These are phyloP conservation scores for Trachymyrmex septentrionalis DNA, from an alignment of 1,140 invertebrate species.

Conservation along the genomic window DNA sequence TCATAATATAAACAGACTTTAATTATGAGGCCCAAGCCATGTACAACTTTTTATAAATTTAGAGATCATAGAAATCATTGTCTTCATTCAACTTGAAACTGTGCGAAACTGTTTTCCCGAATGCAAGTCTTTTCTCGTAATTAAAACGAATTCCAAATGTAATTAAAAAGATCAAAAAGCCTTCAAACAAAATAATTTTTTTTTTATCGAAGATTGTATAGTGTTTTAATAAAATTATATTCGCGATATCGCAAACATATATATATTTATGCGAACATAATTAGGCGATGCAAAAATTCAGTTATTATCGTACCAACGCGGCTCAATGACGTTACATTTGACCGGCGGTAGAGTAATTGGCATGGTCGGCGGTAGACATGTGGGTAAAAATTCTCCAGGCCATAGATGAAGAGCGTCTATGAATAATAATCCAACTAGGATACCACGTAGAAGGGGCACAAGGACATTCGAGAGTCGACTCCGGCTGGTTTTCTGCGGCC, in stretches of 20 bases:
- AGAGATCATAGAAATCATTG: neutral
- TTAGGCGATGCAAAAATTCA: neutral
- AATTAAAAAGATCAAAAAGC: neutral
- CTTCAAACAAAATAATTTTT: neutral
- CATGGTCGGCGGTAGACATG: slow-evolving; percentile 71
- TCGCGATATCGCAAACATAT: neutral
- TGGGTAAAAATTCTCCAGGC: slow-evolving; percentile 84
- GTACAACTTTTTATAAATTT: neutral
- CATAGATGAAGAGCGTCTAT: slow-evolving; percentile 80
- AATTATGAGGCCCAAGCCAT: neutral
- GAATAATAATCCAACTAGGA: slow-evolving; percentile 76
- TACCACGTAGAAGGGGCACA: slow-evolving; percentile 73
- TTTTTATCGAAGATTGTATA: neutral
- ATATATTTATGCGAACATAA: neutral
- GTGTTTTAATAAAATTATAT: neutral
- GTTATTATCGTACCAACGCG: slow-evolving; percentile 80
- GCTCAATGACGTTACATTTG: slow-evolving; percentile 83
- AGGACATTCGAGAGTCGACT: slow-evolving; percentile 72
- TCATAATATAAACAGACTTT: neutral
- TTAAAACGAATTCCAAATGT: neutral
- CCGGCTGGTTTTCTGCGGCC: slow-evolving; percentile 80
- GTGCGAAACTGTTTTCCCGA: neutral
- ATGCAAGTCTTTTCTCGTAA: neutral
- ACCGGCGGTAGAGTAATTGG: slow-evolving; percentile 76
- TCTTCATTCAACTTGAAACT: neutral